Conservation (phyloP, 2,113 vertebrate species). For the Pelvicachromis taeniatus region DNA sequence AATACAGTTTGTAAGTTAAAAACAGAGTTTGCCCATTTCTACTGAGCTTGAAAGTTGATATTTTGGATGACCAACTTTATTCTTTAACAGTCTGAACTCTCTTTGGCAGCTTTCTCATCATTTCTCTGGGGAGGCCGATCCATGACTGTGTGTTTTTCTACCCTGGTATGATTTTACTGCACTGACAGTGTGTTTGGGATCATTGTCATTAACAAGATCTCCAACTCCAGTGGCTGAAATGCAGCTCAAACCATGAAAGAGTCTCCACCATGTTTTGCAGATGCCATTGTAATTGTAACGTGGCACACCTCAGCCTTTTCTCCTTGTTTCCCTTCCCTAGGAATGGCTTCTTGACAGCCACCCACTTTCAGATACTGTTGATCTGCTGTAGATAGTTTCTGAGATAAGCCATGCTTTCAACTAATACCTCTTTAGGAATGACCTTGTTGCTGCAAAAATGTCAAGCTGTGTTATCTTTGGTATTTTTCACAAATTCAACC, state of each 20-base stretch:
- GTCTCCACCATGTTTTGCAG: neutral
- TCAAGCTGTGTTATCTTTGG: too few species aligned
- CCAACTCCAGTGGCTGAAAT: neutral
- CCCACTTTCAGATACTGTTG: neutral
- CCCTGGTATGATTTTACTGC: neutral
- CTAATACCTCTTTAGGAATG: too few species aligned
- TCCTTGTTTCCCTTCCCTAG: neutral
- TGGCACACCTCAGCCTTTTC: neutral
- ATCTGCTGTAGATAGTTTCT: neutral
- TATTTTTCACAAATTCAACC: too few species aligned
- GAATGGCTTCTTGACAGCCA: neutral
- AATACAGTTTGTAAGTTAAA: neutral
- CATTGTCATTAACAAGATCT: neutral
- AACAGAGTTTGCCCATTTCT: neutral
- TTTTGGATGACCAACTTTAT: neutral
- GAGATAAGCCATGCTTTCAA: too few species aligned
- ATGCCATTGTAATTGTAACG: neutral
- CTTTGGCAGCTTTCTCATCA: neutral
- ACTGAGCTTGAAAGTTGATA: neutral
- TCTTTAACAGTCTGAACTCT: rapidly evolving
- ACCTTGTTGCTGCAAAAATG: too few species aligned
- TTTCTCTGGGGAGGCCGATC: neutral
- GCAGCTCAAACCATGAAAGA: neutral
- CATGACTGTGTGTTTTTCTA: neutral
- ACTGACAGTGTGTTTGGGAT: neutral